Evolutionary conservation across 2,888 invertebrate genomes (phyloP).

Genomic region (Ptilodon capucinus): DNA sequence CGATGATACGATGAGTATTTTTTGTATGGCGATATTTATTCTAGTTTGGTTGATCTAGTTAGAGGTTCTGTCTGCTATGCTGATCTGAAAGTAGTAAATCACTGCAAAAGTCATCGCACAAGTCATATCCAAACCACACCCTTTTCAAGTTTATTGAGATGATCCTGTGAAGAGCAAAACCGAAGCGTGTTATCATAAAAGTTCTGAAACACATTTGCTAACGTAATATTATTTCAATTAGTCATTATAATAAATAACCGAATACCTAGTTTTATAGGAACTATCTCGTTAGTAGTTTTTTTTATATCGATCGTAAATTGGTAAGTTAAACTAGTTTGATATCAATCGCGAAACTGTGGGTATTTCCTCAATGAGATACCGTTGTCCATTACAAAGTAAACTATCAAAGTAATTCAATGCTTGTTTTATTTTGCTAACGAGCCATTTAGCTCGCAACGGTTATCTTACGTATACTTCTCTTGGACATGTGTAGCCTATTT

Average conservation of each 20-base stretch:
- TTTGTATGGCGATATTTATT: no score
- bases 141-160: no score
- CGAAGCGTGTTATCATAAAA: no score
- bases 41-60: no score
- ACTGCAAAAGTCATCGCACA: no score
- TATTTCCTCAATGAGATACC: slow-evolving; percentile 16
- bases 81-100: no score
- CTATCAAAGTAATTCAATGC: slow-evolving; percentile 4
- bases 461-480: not conserved
- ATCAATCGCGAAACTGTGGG: slow-evolving; percentile 13
- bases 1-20: no score
- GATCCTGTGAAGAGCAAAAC: not conserved
- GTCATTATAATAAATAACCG: slow-evolving; percentile 17
- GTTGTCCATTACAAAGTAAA: slow-evolving; percentile 10
- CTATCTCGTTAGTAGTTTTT: slow-evolving; percentile 21
- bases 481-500: not conserved
- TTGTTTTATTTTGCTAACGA: not conserved
- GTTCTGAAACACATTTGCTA: no score
- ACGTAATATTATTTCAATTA: not conserved
- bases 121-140: no score
- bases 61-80: no score
- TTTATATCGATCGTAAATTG: slow-evolving; percentile 15
- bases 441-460: not conserved
- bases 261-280: slow-evolving; percentile 14
- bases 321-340: slow-evolving; percentile 22